Percentiles rank a stretch among this genome's conserved stretches.
Conservation (phyloP, 2,113 vertebrate genomes). For the Oreochromis spilurus region DNA sequence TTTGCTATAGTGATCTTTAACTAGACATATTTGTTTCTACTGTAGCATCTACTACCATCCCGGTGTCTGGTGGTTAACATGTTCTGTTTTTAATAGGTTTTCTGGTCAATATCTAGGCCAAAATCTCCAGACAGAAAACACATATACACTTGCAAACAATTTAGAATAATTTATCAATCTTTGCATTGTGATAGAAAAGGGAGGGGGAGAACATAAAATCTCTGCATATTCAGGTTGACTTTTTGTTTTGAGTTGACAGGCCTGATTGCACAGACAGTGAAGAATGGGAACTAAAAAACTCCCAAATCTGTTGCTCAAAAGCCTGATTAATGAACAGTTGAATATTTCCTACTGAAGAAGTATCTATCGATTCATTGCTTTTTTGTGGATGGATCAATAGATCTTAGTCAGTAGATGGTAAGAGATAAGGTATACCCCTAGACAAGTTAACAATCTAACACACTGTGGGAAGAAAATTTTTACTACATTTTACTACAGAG, state of each 20-base stretch:
- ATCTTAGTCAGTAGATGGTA: background rate
- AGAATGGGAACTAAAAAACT: background rate
- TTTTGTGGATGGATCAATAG: background rate
- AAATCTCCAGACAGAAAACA: background rate
- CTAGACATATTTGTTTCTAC: background rate
- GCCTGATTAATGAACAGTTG: background rate
- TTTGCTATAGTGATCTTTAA: background rate
- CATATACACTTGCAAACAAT: background rate
- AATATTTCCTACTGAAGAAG: background rate
- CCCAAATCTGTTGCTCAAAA: background rate
- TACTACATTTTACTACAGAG: background rate
- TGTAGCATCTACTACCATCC: background rate
- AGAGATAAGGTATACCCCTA: background rate
- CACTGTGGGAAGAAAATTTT: background rate
- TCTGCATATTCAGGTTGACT: background rate
- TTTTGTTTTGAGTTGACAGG: background rate
- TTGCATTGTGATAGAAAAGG: background rate
- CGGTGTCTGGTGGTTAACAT: background rate
- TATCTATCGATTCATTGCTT: background rate
- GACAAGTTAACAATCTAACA: background rate
- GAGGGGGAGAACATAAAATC: background rate
- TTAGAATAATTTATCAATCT: background rate
- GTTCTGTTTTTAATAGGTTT: background rate
- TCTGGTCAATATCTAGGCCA: background rate
- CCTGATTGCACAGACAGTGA: background rate